Conservation (phyloP, 1,140 invertebrate genomes). For the Anthonomus grandis region DNA sequence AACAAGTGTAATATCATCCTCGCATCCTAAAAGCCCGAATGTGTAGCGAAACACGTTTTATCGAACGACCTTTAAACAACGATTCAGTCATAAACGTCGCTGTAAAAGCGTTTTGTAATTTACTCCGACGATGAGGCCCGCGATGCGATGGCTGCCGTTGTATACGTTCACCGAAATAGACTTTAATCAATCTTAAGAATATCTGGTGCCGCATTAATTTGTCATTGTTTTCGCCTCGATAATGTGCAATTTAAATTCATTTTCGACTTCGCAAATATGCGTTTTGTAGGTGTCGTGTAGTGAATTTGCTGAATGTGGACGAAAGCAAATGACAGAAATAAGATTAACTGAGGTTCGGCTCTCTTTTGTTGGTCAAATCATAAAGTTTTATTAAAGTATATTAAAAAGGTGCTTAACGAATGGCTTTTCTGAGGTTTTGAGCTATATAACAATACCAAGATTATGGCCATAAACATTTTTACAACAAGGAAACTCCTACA, state of each 20-base stretch:
- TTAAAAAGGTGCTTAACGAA: too few species aligned
- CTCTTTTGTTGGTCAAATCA: too few species aligned
- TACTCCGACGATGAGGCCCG: conserved; percentile 1
- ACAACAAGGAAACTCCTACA: too few species aligned
- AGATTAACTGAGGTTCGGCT: too few species aligned
- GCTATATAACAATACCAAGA: too few species aligned
- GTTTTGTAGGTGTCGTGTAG: conserved; percentile 4
- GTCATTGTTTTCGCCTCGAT: neutral
- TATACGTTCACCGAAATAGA: too few species aligned
- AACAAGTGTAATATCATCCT: neutral
- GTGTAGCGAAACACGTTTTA: conserved; percentile 4
- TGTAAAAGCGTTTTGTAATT: conserved; percentile 6
- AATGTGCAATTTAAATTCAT: conserved; percentile 6
- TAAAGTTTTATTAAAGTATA: too few species aligned
- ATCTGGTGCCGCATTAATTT: conserved; percentile 5
- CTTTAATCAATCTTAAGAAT: conserved; percentile 6
- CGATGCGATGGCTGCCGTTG: too few species aligned
- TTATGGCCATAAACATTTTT: too few species aligned
- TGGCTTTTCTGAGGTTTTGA: too few species aligned
- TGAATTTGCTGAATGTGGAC: too few species aligned
- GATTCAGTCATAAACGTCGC: conserved; percentile 6
- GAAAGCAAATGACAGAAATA: too few species aligned
- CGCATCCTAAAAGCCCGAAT: conserved; percentile 1
- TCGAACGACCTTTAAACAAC: conserved; percentile 3
- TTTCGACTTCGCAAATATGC: neutral